Evolutionary conservation across 2,888 invertebrate genomes (phyloP), one percentile per base, ranked within the genome.

Genomic region (Chloromyia formosa): DNA sequence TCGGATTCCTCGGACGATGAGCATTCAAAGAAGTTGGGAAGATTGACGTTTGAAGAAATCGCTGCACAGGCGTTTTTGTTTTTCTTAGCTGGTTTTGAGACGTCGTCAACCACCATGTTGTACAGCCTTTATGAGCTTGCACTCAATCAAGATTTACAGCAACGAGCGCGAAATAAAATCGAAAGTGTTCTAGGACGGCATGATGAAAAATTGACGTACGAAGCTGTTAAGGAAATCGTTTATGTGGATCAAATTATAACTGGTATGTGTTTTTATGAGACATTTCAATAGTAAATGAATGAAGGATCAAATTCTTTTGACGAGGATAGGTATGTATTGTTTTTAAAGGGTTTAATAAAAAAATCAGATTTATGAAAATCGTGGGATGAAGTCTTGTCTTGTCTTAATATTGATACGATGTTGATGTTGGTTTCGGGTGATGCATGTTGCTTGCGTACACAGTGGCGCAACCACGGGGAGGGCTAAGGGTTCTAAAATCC

Each of bases 1-100:
- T 58, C 58, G 18, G 18, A 5, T 1, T 3, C 3, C 20, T n/a
- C 5, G 10, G 5, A 20, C 10, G 66, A 54, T 5, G 71, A 53
- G 9, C 45, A 53, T 9, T 1, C 45, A 1, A 58, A 58, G 20
- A 58, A 20, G 58, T 18, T 18, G 10, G 20, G 16, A 18, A 58
- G 4, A 20, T 79, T 88, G 0, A 82, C 85, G 0, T 80, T 87
- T 12, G 83, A 87, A 1, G 58, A 58, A 18, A 10, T 58, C 4
- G 58, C 58, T 4, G 58, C 58, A 2, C 58, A 58, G 10, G 58
- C 58, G 10, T 58, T 18, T 58, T n/a, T 58, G 20, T 58, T 58
- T 20, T 58, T 58, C 22, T 20, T 58, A 3, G 58, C 18, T 10
- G 58, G 58, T 1, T 58, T 58, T 58, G 58, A 58, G 10, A 58